Evolutionary conservation across 1,140 invertebrate genomes (phyloP).

Genomic region (Anoplophora glabripennis): DNA sequence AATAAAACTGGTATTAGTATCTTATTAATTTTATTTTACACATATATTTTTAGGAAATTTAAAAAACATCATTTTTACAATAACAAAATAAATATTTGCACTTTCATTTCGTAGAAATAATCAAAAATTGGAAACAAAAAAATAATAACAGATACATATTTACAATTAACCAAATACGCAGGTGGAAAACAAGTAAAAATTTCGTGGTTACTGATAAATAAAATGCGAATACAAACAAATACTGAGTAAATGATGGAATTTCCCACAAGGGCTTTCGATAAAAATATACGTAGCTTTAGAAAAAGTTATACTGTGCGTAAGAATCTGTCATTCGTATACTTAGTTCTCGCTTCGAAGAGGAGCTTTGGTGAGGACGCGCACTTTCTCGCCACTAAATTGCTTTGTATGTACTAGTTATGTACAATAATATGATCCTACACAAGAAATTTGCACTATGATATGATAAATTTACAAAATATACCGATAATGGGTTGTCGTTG

Average conservation of each 20-base stretch:
- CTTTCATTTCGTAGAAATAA: background rate
- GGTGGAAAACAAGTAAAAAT: too few species aligned
- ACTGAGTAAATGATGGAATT: constrained; percentile 4
- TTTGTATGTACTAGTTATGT: constrained; percentile 26
- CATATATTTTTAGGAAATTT: constrained; percentile 5
- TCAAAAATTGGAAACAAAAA: background rate
- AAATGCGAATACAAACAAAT: background rate
- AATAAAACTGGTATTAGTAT: background rate
- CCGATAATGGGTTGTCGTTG: constrained; percentile 29
- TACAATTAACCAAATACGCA: background rate
- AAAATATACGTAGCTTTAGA: background rate
- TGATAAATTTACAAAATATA: constrained; percentile 41
- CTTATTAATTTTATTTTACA: constrained; percentile 12
- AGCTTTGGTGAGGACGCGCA: constrained; percentile 8
- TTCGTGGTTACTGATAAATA: too few species aligned
- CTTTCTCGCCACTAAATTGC: constrained; percentile 25
- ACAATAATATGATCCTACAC: constrained; percentile 20
- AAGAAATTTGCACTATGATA: constrained; percentile 32
- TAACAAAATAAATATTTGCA: constrained; percentile 21
- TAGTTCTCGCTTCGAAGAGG: constrained; percentile 16
- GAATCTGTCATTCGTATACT: constrained; percentile 22
- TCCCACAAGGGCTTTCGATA: constrained; percentile 3
- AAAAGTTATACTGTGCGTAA: constrained; percentile 1
- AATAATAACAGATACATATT: background rate
- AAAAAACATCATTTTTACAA: constrained; percentile 11